Evolutionary conservation across 2,888 invertebrate genomes (phyloP).

Genomic region (Hydraecia micacea): DNA sequence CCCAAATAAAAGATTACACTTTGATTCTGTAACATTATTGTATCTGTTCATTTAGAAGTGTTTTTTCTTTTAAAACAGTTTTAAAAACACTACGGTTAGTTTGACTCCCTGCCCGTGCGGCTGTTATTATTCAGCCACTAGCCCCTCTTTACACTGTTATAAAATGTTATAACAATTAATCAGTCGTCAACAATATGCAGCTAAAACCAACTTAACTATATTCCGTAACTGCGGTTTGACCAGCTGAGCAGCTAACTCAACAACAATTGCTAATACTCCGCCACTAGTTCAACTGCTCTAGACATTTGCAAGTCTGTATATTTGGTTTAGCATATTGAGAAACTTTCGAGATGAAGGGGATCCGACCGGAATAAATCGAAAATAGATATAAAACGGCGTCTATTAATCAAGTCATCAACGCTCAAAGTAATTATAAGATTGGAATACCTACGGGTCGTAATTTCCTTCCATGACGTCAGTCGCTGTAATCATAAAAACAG

Average conservation of each 20-base stretch:
- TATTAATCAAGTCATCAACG: slow-evolving; percentile 51
- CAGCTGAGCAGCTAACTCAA: slow-evolving; percentile 23
- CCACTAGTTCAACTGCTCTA: slow-evolving; percentile 12
- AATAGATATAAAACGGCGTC: slow-evolving; percentile 50
- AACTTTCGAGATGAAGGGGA: slow-evolving; percentile 5
- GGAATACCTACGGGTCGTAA: slow-evolving; percentile 38
- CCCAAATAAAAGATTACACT: too few relatives aligned
- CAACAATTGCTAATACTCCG: slow-evolving; percentile 32
- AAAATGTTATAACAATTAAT: slow-evolving; percentile 6
- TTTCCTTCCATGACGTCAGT: slow-evolving; percentile 60
- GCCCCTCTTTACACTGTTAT: neutral
- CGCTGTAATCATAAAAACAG: slow-evolving; percentile 49
- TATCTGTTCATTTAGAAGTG: too few relatives aligned
- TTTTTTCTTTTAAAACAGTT: too few relatives aligned
- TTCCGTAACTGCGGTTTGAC: slow-evolving; percentile 19
- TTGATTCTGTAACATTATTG: too few relatives aligned
- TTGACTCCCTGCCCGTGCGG: too few relatives aligned
- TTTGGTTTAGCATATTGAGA: slow-evolving; percentile 31
- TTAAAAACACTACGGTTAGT: too few relatives aligned
- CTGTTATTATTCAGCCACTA: too few relatives aligned
- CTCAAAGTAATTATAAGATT: slow-evolving; percentile 52
- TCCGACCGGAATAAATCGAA: neutral
- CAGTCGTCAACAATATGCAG: slow-evolving; percentile 23
- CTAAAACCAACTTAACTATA: slow-evolving; percentile 29
- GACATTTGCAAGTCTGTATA: slow-evolving; percentile 37